Base-by-base conservation (phyloP, 2,888 invertebrate species). In the Chironomus riparius region DNA sequence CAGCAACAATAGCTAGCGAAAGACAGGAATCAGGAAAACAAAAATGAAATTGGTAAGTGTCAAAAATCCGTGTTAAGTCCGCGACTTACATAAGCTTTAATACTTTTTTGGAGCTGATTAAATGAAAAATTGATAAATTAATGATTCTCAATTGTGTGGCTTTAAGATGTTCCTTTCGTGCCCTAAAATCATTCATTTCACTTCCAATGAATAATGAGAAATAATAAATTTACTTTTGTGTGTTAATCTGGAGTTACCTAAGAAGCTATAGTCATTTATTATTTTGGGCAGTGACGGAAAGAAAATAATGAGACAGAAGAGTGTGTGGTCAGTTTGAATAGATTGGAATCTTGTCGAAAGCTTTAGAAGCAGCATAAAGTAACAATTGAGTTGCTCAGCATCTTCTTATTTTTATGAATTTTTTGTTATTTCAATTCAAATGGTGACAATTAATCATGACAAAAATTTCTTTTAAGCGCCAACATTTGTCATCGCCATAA, bases 31-130 rank as follows among this genome's bases (percentile, higher is more conserved):
- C n/a, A 28, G 47, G 28, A 18, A 18, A 12, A 65, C 10, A 5
- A 24, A 68, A 68, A 68, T 28, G 68, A 68, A 68, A 68, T 24
- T 28, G 68, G n/a, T 28, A 68, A n/a, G 38, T 68, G 21, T 65
- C 22, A 24, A 18, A 65, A 28, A 68, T 38, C 68, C 7, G 28
- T 47, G 13, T 68, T 38, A n/a, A 68, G 38, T 38, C 1, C 38
- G 10, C 10, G 38, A 38, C 38, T 38, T 28, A 28, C n/a, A 38
- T 13, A 47, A 68, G 47, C 28, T 1, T 15, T 5, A 18, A 38
- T 38, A n/a, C n/a, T n/a, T 38, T 18, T 68, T 24, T 38, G 15
- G 28, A 21, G 22, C 21, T n/a, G 21, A 22, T 22, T 7, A 24
- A 24, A 65, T 65, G 22, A 65, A 18, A 21, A 21, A 24, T 65